Percentiles rank a stretch among this genome's conserved stretches.
phyloP scores from a whole-genome alignment of 2,797 vertebrate genomes.

The Chloroceryle inda region DNA sequence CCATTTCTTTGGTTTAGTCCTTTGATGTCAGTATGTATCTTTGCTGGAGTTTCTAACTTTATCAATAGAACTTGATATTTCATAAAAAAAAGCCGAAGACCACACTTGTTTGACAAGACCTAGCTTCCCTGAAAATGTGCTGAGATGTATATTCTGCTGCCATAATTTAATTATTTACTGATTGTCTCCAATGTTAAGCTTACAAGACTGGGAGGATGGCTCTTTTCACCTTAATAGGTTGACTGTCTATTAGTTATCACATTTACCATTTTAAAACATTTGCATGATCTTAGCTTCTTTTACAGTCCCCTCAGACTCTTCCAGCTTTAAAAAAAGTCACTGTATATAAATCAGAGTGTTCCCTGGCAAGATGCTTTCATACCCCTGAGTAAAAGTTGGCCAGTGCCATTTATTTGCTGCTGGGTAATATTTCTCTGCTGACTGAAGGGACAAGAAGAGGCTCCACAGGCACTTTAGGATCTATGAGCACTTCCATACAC shows the following conservation, averaged over 20 bases:
- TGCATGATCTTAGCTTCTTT: slow-evolving; percentile 32
- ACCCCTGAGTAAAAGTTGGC: not conserved
- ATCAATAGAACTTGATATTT: not conserved
- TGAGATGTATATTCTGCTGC: not conserved
- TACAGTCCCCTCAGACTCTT: not conserved
- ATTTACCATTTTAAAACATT: slow-evolving; percentile 26
- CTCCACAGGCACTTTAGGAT: not conserved
- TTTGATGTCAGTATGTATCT: not conserved
- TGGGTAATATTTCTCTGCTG: slow-evolving; percentile 37
- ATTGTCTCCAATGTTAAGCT: slow-evolving; percentile 3
- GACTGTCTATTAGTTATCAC: not conserved
- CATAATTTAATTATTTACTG: not conserved
- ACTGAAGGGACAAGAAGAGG: slow-evolving; percentile 10
- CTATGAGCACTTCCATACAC: not conserved
- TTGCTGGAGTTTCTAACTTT: not conserved
- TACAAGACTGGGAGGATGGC: not conserved
- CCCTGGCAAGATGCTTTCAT: slow-evolving; percentile 28
- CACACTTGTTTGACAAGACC: not conserved
- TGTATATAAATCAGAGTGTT: slow-evolving; percentile 35
- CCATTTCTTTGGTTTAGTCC: not conserved
- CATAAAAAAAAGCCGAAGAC: not conserved
- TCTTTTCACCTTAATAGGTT: slow-evolving; percentile 26
- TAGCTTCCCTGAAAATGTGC: slow-evolving; percentile 7
- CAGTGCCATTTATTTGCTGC: not conserved
- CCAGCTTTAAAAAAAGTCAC: slow-evolving; percentile 8